These are phyloP conservation scores for Balaeniceps rex DNA, from an alignment of 2,113 vertebrate genomes.

Conservation along the genomic window DNA sequence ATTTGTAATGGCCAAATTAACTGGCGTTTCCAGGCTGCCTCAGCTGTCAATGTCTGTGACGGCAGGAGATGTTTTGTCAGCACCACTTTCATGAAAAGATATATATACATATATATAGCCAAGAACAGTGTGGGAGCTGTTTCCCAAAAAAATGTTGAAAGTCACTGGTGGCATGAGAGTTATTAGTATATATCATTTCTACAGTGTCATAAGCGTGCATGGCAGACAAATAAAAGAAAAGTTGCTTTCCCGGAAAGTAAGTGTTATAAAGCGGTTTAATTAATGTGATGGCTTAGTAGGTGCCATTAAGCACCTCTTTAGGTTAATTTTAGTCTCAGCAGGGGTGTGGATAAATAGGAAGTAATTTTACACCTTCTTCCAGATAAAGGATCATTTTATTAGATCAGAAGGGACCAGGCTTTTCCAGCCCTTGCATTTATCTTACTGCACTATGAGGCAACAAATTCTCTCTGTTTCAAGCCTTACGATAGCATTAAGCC, in stretches of 20 bases:
- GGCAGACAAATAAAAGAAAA: background rate
- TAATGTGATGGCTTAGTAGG: background rate
- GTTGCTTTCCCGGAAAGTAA: background rate
- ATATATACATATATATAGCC: background rate
- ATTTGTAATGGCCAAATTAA: background rate
- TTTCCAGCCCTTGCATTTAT: background rate
- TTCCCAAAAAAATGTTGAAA: background rate
- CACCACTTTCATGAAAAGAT: background rate
- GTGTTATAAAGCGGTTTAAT: conserved; percentile 18
- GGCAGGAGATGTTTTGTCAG: background rate
- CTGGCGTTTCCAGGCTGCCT: background rate
- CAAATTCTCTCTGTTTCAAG: background rate
- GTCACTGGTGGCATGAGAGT: background rate
- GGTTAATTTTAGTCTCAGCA: conserved; percentile 21
- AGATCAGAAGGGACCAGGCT: background rate
- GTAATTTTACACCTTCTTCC: background rate
- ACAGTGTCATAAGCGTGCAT: background rate
- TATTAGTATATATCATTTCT: background rate
- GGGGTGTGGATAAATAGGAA: conserved; percentile 28
- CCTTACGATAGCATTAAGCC: background rate
- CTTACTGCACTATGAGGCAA: background rate
- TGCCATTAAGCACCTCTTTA: background rate
- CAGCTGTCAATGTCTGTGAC: background rate
- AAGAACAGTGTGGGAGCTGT: conserved; percentile 22
- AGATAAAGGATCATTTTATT: background rate